phyloP scores from a whole-genome alignment of 2,888 invertebrate species.

The Pecten maximus region DNA sequence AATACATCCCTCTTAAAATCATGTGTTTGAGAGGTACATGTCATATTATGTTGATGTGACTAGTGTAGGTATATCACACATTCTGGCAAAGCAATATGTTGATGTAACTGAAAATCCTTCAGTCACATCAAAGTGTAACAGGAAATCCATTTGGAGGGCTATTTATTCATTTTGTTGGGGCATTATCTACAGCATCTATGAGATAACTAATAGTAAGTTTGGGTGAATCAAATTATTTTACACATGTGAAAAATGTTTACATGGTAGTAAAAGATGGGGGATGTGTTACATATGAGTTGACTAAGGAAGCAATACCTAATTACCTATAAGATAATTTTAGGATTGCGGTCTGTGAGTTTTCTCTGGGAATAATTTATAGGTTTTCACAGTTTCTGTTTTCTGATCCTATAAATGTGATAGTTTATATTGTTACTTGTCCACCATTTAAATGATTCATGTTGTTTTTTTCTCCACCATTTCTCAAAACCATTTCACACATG shows the following conservation, averaged over 20 bases:
- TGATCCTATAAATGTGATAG: neutral
- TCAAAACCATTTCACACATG: neutral
- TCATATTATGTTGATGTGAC: too few species aligned
- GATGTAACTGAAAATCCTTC: neutral
- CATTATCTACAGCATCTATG: too few species aligned
- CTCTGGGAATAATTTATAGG: neutral
- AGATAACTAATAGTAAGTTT: too few species aligned
- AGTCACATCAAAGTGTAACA: neutral
- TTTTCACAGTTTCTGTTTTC: neutral
- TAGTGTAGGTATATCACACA: too few species aligned
- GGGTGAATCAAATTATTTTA: too few species aligned
- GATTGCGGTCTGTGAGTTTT: neutral
- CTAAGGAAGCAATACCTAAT: neutral
- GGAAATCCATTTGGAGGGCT: too few species aligned
- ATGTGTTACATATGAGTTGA: neutral
- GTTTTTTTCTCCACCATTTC: neutral
- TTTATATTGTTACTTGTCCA: neutral
- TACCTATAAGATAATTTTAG: neutral
- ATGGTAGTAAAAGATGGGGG: too few species aligned
- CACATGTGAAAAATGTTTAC: too few species aligned
- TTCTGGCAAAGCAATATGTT: too few species aligned
- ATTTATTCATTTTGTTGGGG: too few species aligned
- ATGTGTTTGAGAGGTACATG: too few species aligned
- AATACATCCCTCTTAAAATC: too few species aligned
- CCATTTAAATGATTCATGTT: neutral